Evolutionary conservation across 92 coral and sea anemone genomes (phyloP).

Genomic region (Bergia sp.): DNA sequence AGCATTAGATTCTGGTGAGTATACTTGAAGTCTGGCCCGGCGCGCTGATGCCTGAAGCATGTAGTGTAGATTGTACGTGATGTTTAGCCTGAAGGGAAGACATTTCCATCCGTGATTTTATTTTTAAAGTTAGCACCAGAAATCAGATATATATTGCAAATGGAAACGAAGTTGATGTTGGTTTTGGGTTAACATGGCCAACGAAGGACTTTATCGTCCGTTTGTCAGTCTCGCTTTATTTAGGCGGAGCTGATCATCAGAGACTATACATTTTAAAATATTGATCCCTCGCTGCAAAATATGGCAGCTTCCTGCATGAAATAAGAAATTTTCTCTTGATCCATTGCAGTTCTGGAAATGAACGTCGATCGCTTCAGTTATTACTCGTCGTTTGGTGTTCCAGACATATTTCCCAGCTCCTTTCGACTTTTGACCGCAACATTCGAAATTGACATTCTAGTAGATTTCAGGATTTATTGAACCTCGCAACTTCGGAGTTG

Average conservation of each 20-base stretch:
- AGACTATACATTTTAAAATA: too few species aligned
- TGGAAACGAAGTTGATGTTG: not conserved
- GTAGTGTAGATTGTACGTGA: not conserved
- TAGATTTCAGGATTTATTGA: not conserved
- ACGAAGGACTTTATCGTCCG: not conserved
- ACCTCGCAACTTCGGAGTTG: not conserved
- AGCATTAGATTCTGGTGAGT: not conserved
- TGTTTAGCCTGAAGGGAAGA: not conserved
- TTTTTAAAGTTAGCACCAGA: not conserved
- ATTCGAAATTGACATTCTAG: slow-evolving; percentile 14
- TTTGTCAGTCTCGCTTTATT: not conserved
- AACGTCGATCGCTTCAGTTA: not conserved
- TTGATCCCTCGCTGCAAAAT: not conserved
- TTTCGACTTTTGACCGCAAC: slow-evolving; percentile 17
- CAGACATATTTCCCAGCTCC: too few species aligned
- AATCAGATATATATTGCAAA: slow-evolving; percentile 5
- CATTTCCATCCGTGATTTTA: not conserved
- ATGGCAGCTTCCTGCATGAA: not conserved
- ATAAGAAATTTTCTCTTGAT: not conserved
- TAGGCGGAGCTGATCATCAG: too few species aligned
- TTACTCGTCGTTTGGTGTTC: not conserved
- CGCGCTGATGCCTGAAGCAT: not conserved
- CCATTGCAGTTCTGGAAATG: not conserved
- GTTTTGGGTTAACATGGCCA: not conserved
- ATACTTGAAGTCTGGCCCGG: not conserved